Evolutionary conservation across 2,113 vertebrate genomes (phyloP).

Genomic region (Mandrillus leucophaeus): DNA sequence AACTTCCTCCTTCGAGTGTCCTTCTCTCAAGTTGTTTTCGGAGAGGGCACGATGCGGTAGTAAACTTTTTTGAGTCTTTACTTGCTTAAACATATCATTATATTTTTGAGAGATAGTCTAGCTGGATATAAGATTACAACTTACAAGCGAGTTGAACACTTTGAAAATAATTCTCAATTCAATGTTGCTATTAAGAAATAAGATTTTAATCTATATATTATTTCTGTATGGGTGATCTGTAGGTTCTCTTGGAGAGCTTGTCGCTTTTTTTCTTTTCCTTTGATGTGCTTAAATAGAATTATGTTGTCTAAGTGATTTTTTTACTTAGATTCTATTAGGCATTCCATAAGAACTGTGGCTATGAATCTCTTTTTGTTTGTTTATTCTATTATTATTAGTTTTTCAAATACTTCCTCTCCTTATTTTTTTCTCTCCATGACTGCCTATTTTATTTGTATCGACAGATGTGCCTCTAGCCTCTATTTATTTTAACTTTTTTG

Average conservation of each 20-base stretch:
- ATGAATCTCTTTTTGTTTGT: background rate
- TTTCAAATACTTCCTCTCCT: background rate
- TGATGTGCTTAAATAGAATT: background rate
- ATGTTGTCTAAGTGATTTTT: background rate
- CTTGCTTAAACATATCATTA: background rate
- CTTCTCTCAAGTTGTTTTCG: background rate
- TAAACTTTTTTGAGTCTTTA: background rate
- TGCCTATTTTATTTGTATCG: background rate
- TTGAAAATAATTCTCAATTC: background rate
- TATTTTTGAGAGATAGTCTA: background rate
- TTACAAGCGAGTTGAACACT: background rate
- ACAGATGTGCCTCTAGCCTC: background rate
- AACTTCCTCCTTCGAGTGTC: background rate
- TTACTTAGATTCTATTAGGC: background rate
- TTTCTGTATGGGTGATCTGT: background rate
- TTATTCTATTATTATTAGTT: background rate
- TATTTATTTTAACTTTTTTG: background rate
- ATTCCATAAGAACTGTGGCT: background rate
- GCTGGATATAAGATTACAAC: slow-evolving; percentile 36
- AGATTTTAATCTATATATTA: background rate
- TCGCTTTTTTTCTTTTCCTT: background rate
- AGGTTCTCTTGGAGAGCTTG: background rate
- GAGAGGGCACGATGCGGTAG: background rate
- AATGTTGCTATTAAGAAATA: background rate
- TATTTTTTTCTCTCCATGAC: background rate